phyloP scores from a whole-genome alignment of 2,888 invertebrate species.

The Blastobasis adustella region DNA sequence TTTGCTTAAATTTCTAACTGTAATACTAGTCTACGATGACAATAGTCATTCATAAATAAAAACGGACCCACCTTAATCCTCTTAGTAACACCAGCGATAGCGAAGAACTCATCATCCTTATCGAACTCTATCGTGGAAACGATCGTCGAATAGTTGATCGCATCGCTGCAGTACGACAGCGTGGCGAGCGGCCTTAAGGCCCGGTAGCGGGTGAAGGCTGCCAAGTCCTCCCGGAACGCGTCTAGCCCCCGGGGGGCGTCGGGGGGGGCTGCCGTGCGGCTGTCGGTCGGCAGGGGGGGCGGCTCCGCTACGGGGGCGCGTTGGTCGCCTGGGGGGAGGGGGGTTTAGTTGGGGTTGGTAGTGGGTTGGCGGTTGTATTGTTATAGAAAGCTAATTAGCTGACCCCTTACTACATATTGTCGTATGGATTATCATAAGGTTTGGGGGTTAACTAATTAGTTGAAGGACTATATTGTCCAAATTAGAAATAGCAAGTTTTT shows the following conservation, averaged over 20 bases:
- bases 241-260: conserved; percentile 73
- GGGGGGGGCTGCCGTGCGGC: conserved; percentile 20
- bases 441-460: too few species aligned
- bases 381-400: too few species aligned
- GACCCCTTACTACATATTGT: too few species aligned
- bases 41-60: not conserved
- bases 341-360: not conserved
- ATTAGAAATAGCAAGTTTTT: too few species aligned
- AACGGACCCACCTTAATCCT: conserved; percentile 84
- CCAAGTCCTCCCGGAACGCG: conserved; percentile 88
- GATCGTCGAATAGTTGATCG: conserved; percentile 89
- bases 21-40: too few species aligned
- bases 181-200: conserved; percentile 88
- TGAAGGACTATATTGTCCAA: too few species aligned
- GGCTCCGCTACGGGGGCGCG: conserved; percentile 27
- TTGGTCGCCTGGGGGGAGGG: conserved; percentile 27
- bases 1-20: too few species aligned
- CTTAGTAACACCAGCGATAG: conserved; percentile 96
- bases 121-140: conserved; percentile 97
- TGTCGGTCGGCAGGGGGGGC: conserved; percentile 10
- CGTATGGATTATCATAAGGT: too few species aligned
- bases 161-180: conserved; percentile 91
- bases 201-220: conserved; percentile 88
- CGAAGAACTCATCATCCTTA: conserved; percentile 95
- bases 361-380: too few species aligned